These are phyloP conservation scores for Chlamydotis undulata DNA, from an alignment of 2,113 vertebrate species.

Conservation along the genomic window DNA sequence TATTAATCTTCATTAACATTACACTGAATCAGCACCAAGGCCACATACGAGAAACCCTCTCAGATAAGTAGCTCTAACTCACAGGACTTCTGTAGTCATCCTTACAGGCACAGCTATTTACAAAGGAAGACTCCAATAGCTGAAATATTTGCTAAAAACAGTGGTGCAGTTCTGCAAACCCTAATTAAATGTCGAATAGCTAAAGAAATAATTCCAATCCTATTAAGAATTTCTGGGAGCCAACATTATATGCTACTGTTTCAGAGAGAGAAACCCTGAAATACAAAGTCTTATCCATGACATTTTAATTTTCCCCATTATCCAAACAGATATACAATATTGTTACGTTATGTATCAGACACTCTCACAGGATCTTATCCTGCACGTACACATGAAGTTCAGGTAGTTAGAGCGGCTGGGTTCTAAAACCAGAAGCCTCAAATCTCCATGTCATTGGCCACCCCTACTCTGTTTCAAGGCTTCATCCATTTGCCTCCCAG, in stretches of 20 bases:
- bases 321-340: neutral
- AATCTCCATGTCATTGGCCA: neutral
- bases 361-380: neutral
- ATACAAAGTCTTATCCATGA: neutral
- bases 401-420: neutral
- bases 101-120: neutral
- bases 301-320: neutral
- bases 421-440: neutral
- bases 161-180: neutral
- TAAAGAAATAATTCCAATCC: neutral
- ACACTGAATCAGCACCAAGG: neutral
- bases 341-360: neutral
- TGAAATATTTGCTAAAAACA: neutral
- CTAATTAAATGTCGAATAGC: neutral
- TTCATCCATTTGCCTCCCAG: neutral
- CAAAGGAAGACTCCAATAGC: neutral
- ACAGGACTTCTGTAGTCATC: neutral
- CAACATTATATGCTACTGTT: neutral
- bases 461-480: neutral
- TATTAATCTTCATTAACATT: neutral
- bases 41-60: neutral
- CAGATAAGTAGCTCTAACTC: slow-evolving; percentile 4
- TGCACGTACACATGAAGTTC: neutral
- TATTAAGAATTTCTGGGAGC: neutral
- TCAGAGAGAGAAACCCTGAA: neutral